Evolutionary conservation across 2,113 vertebrate genomes (phyloP).

Genomic region (Arizona elegans): DNA sequence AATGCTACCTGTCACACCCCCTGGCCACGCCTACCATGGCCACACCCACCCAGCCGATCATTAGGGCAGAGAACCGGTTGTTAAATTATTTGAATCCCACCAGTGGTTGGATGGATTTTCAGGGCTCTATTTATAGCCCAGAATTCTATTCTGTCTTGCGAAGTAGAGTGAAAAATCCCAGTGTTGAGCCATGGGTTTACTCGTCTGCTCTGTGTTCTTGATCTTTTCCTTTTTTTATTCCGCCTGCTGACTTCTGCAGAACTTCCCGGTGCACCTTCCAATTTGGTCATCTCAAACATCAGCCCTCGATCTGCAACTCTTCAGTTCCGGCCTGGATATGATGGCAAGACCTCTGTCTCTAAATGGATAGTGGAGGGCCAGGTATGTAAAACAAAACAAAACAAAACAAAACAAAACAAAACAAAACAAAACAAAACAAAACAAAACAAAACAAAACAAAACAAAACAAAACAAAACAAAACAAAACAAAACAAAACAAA

Average conservation of each 20-base stretch:
- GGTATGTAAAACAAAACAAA: constrained; percentile 54
- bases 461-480: background rate
- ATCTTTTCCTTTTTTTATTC: background rate
- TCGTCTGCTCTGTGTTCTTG: fast-evolving
- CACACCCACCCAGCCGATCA: too few species aligned
- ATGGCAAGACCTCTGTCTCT: constrained; percentile 86
- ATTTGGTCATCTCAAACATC: constrained; percentile 91
- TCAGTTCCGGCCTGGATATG: constrained; percentile 82
- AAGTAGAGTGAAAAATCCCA: background rate
- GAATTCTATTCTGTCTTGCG: background rate
- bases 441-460: too few species aligned
- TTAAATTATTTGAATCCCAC: too few species aligned
- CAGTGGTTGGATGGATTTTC: background rate
- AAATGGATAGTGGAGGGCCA: constrained; percentile 88
- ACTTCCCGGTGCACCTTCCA: constrained; percentile 86
- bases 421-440: too few species aligned
- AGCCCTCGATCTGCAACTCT: constrained; percentile 86
- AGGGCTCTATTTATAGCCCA: background rate
- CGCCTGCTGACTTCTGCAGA: constrained; percentile 61
- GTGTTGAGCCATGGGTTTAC: background rate
- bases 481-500: too few species aligned
- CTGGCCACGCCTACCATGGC: too few species aligned
- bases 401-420: too few species aligned
- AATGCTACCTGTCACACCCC: too few species aligned
- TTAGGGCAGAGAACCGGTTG: too few species aligned